Evolutionary conservation across 2,888 invertebrate species (phyloP).

Genomic region (Synergus gifuensis): DNA sequence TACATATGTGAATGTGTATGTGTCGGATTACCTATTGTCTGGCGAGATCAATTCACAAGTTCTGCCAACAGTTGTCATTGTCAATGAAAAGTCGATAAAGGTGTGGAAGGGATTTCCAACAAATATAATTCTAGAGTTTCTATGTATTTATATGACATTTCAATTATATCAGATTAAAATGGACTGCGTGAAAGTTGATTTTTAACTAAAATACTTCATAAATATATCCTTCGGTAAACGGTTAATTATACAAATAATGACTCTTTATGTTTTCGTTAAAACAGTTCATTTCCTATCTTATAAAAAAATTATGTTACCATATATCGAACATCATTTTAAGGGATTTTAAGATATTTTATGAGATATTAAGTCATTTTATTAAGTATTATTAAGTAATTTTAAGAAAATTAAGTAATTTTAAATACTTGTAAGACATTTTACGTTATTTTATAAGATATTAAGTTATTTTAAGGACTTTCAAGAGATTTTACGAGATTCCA

Average conservation of each 20-base stretch:
- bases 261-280: background rate
- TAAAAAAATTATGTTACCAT: no score
- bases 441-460: no score
- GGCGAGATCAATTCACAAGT: conserved; percentile 25
- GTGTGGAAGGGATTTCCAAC: background rate
- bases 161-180: conserved; percentile 22
- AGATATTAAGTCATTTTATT: no score
- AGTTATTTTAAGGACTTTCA: no score
- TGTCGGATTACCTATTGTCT: conserved; percentile 4
- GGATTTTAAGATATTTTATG: no score
- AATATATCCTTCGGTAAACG: background rate
- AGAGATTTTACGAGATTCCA: no score
- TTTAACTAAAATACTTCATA: background rate
- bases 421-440: no score
- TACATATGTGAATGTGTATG: background rate
- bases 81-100: background rate
- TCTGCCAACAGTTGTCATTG: conserved; percentile 11
- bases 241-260: background rate
- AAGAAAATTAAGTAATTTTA: no score
- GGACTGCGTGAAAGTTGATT: background rate
- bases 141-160: background rate
- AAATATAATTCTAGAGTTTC: background rate
- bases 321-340: no score
- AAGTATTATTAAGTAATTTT: no score
- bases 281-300: background rate